A percentile compares a stretch with the other conserved stretches of the same genome.
Evolutionary conservation across 1,140 invertebrate species (phyloP).

Genomic region (Adelges cooleyi): DNA sequence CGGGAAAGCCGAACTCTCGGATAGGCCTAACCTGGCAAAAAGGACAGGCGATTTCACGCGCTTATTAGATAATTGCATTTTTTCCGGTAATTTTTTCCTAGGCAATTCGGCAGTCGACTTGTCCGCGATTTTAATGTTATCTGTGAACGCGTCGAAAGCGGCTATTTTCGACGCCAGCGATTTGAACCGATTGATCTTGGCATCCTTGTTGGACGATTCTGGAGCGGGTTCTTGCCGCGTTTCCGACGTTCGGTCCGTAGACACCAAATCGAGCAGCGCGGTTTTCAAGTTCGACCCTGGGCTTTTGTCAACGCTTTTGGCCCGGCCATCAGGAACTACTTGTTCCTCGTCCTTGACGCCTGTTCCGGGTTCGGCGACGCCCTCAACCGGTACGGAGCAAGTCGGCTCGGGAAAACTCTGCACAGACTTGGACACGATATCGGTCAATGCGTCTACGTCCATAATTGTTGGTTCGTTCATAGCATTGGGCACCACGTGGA

Average conservation of each 20-base stretch:
- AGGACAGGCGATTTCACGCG: slow-evolving; percentile 59
- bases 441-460: not conserved
- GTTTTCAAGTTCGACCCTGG: slow-evolving; percentile 7
- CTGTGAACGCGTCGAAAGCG: not conserved
- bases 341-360: slow-evolving; percentile 5
- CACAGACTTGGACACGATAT: slow-evolving; percentile 17
- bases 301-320: not conserved
- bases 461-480: not conserved
- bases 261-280: not conserved
- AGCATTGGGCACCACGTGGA: slow-evolving; percentile 9
- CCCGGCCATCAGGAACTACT: slow-evolving; percentile 5
- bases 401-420: not conserved
- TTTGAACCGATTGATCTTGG: slow-evolving; percentile 12
- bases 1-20: slow-evolving; percentile 63
- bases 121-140: not conserved
- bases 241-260: not conserved
- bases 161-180: not conserved
- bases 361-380: not conserved
- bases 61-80: slow-evolving; percentile 30
- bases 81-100: slow-evolving; percentile 42
- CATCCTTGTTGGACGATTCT: slow-evolving; percentile 5
- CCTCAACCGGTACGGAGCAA: not conserved
- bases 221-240: not conserved
- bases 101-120: slow-evolving; percentile 44
- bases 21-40: slow-evolving; percentile 65